Base-by-base conservation (phyloP, 1,140 invertebrate species). In the Cotesia vestalis region DNA sequence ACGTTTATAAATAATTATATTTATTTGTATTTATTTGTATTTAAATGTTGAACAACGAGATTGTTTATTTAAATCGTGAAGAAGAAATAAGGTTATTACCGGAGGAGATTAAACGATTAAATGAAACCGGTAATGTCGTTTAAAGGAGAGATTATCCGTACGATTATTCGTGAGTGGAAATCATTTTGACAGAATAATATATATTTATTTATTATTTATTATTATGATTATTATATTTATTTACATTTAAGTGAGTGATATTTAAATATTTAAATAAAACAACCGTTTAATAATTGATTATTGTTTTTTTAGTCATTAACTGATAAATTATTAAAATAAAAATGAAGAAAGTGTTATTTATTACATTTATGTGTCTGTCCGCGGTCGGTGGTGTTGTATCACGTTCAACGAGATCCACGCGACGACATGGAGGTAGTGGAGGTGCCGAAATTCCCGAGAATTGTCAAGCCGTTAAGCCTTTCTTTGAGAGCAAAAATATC, bases 401-500 rank as follows among this genome's bases (percentile, higher is more conserved):
- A n/a, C 77, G 78, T 71, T 78, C 77, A 12, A 62, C 76, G 8
- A 77, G 77, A 59, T 70, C 74, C 36, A 57, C 40, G 12, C 66
- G 75, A 55, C 69, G 52, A 35, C 64, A 73, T 14, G 62, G 55
- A 20, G 74, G 27, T 2, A 27, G 76, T 52, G 72, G 70, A 11
- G 77, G 62, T 59, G 5, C 17, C 12, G 11, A 59, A 9, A 66
- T 52, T 66, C 36, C 63, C 6, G 67, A 61, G 46, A 72, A 79
- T 63, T 84, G 83, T 68, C 77, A 82, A 2, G 70, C 66, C 12
- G 77, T 84, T 17, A 76, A 75, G 51, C 57, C 75, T 17, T 82
- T 84, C 59, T 80, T 84, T 66, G 79, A 80, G 12, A 76, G 75
- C 63, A 77, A 79, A 51, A 84, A 84, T 68, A 74, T 80, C 73